phyloP scores from a whole-genome alignment of 2,113 vertebrate species.

The Helogale parvula region DNA sequence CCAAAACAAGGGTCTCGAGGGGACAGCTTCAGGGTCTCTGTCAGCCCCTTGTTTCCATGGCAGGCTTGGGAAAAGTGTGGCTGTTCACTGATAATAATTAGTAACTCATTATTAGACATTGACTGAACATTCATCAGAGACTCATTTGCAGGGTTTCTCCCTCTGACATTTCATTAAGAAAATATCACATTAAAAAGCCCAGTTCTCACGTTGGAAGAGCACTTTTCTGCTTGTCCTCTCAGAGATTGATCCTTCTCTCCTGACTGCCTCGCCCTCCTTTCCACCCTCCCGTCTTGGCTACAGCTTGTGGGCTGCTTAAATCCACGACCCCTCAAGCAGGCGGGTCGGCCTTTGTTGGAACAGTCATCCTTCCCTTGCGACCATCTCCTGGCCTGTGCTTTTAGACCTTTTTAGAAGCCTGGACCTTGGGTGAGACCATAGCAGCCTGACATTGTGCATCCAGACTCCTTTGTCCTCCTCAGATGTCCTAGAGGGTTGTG shows the following conservation, averaged over 20 bases:
- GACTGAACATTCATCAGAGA: conserved; percentile 53
- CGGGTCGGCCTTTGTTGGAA: not conserved
- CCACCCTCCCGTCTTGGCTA: not conserved
- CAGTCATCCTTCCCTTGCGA: not conserved
- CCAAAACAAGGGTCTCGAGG: not conserved
- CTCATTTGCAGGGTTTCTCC: conserved; percentile 27
- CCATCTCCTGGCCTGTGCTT: not conserved
- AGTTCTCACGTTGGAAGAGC: not conserved
- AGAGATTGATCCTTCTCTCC: not conserved
- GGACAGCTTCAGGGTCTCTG: not conserved
- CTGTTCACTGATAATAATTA: conserved; percentile 51
- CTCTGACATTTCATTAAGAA: conserved; percentile 53
- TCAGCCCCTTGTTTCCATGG: not conserved
- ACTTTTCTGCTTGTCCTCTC: not conserved
- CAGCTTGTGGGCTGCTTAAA: not conserved
- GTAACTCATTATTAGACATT: conserved; percentile 52
- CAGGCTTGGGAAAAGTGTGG: not conserved
- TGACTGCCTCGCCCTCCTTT: not conserved
- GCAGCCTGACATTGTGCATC: not conserved
- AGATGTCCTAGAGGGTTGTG: not conserved
- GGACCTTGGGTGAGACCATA: not conserved
- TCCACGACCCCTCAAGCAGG: not conserved
- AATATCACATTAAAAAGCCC: not conserved
- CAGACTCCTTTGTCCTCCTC: not conserved
- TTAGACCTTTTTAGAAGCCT: not conserved